Percentiles rank a stretch among this genome's conserved stretches.
Conservation (phyloP, 2,797 vertebrate genomes). For the Tauraco hartlaubi region DNA sequence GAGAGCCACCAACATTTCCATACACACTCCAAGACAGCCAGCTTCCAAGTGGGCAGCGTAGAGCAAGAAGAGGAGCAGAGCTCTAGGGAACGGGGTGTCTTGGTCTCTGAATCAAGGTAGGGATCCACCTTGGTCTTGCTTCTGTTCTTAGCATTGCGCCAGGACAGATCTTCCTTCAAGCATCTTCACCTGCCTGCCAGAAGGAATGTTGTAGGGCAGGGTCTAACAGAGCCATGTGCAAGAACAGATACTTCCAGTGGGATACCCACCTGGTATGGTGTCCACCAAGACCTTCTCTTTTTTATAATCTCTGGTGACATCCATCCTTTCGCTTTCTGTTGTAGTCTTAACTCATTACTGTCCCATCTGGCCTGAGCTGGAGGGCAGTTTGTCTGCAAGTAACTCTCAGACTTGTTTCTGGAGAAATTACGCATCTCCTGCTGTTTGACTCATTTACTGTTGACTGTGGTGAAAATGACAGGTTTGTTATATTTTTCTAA, state of each 20-base stretch:
- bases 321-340: neutral
- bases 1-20: constrained; percentile 75
- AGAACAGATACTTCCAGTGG: neutral
- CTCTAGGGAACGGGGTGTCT: constrained; percentile 65
- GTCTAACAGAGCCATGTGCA: neutral
- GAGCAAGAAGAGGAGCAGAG: constrained; percentile 84
- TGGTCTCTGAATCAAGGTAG: constrained; percentile 88
- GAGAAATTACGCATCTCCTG: neutral
- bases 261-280: neutral
- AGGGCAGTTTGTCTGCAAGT: neutral
- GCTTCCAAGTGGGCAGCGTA: constrained; percentile 83
- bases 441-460: neutral
- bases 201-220: neutral
- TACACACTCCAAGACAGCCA: constrained; percentile 60
- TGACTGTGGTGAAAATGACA: neutral
- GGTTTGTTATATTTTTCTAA: neutral
- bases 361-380: neutral
- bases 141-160: neutral
- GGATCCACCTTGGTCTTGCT: neutral
- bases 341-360: neutral
- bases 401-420: neutral
- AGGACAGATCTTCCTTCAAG: neutral
- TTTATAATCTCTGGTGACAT: neutral
- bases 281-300: neutral
- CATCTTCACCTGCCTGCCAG: neutral